phyloP scores from a whole-genome alignment of 2,113 vertebrate genomes.

The Malurus elegans region DNA sequence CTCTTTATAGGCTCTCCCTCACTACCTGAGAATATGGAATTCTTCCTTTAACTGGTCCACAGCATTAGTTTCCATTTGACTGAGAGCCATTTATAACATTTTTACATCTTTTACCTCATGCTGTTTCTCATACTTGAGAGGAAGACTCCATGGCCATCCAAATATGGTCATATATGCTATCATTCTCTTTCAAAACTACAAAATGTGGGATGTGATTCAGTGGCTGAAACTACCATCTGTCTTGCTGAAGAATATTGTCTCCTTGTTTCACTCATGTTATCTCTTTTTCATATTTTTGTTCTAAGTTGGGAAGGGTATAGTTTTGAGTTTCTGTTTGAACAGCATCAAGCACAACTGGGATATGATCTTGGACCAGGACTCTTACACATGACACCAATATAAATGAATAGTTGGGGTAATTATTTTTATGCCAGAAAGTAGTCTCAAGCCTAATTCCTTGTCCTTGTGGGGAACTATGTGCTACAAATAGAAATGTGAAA shows the following conservation, averaged over 20 bases:
- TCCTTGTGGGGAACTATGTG: not conserved
- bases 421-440: not conserved
- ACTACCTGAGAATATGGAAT: not conserved
- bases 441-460: not conserved
- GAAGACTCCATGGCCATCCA: not conserved
- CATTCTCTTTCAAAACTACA: not conserved
- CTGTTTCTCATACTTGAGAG: not conserved
- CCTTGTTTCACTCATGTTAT: not conserved
- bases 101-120: not conserved
- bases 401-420: not conserved
- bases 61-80: not conserved
- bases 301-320: not conserved
- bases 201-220: not conserved
- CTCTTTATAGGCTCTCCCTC: not conserved
- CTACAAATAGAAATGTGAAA: not conserved
- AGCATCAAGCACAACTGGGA: not conserved
- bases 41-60: not conserved
- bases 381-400: not conserved
- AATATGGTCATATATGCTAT: not conserved
- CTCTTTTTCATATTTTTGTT: not conserved
- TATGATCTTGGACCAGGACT: not conserved
- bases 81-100: not conserved
- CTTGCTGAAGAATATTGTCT: not conserved
- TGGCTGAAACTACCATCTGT: not conserved
- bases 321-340: not conserved